phyloP scores from a whole-genome alignment of 2,888 invertebrate species.

The Stenolophus ochropezus region DNA sequence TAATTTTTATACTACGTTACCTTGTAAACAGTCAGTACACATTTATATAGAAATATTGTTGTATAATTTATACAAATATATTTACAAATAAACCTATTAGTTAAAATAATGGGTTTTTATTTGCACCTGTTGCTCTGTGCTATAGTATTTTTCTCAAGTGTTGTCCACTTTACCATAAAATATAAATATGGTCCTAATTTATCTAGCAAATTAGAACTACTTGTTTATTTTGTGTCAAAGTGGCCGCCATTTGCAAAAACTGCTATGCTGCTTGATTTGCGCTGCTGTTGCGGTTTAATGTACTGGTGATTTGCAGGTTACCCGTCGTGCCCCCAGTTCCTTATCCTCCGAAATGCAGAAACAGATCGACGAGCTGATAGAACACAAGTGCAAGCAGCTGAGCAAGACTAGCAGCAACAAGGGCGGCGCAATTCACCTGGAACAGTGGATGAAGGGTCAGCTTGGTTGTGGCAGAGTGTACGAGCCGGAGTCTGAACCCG shows the following conservation, averaged over 20 bases:
- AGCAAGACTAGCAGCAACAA: constrained; percentile 80
- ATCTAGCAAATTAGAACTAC: too few species aligned
- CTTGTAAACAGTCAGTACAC: constrained; percentile 57
- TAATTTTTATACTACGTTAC: constrained; percentile 60
- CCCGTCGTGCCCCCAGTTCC: constrained; percentile 68
- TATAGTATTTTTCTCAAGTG: too few species aligned
- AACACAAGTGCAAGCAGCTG: constrained; percentile 79
- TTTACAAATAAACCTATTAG: constrained; percentile 72
- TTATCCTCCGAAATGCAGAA: constrained; percentile 70
- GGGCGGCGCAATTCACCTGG: constrained; percentile 84
- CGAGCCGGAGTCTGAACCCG: constrained; percentile 67
- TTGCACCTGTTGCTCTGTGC: constrained; percentile 57
- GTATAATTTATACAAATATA: constrained; percentile 66
- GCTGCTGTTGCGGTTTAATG: constrained; percentile 63
- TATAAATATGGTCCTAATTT: too few species aligned
- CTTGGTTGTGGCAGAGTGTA: constrained; percentile 74
- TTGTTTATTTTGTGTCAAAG: too few species aligned
- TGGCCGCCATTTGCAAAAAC: too few species aligned
- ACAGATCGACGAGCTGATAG: constrained; percentile 78
- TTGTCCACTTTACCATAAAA: too few species aligned
- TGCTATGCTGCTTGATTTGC: constrained; percentile 9
- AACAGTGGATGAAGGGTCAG: constrained; percentile 88
- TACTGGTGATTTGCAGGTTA: constrained; percentile 68
- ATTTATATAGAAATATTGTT: constrained; percentile 60
- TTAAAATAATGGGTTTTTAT: constrained; percentile 70